Conservation (phyloP, 2,888 invertebrate species). For the Lasioglossum leucozonium region DNA sequence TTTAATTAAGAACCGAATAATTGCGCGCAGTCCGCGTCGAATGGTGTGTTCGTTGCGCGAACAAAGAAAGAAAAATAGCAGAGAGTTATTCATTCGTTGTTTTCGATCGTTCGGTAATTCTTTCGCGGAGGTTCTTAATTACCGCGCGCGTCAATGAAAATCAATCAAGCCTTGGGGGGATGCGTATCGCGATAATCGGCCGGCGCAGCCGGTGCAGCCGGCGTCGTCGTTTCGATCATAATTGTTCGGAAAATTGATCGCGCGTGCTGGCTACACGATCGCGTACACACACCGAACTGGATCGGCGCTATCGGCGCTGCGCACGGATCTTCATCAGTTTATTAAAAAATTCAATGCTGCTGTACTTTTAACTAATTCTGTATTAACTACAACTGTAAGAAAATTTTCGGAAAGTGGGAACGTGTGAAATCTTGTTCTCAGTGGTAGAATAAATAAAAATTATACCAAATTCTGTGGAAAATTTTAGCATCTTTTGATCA, state of each 20-base stretch:
- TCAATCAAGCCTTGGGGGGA: slow-evolving; percentile 3
- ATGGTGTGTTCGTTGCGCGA: not conserved
- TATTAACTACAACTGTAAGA: no score
- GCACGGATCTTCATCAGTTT: not conserved
- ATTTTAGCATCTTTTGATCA: no score
- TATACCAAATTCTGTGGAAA: no score
- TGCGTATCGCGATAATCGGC: slow-evolving; percentile 2
- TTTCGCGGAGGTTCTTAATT: slow-evolving; percentile 13
- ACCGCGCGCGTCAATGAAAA: slow-evolving; percentile 18
- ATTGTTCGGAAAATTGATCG: slow-evolving; percentile 7
- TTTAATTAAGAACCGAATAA: not conserved
- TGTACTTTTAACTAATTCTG: no score
- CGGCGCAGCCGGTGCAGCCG: not conserved
- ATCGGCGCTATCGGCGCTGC: not conserved
- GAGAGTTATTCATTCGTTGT: not conserved
- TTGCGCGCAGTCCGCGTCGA: not conserved
- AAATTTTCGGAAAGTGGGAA: no score
- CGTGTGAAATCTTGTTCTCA: no score
- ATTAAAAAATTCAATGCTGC: no score
- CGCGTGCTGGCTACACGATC: not conserved
- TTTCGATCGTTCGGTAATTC: slow-evolving; percentile 24
- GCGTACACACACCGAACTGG: not conserved
- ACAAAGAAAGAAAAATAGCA: not conserved
- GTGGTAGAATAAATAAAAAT: no score
- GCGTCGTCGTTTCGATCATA: not conserved